These are phyloP conservation scores for Bilobella aurantiaca DNA, from an alignment of 1,140 invertebrate genomes.

Conservation along the genomic window DNA sequence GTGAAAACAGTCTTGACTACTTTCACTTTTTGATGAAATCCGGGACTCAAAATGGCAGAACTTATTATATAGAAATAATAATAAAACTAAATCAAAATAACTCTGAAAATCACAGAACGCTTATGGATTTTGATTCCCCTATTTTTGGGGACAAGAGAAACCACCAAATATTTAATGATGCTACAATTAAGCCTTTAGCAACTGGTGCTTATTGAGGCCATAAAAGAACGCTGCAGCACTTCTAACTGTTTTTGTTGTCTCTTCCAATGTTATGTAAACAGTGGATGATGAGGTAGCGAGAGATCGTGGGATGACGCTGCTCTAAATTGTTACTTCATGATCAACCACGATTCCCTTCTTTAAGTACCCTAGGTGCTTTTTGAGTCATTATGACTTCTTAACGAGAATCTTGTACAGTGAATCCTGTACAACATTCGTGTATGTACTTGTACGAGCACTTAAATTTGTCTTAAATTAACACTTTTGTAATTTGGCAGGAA, in stretches of 20 bases:
- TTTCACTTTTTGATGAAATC: neutral
- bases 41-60: neutral
- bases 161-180: neutral
- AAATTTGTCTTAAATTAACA: neutral
- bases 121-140: neutral
- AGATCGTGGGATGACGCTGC: too few relatives aligned
- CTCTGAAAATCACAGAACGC: too few relatives aligned
- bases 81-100: neutral
- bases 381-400: neutral
- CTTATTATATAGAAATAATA: neutral
- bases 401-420: neutral
- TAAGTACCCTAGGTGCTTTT: neutral
- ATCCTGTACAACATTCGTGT: neutral
- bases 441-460: neutral
- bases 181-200: neutral
- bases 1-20: neutral
- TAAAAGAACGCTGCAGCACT: too few relatives aligned
- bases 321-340: too few relatives aligned
- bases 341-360: neutral
- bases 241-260: too few relatives aligned
- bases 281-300: too few relatives aligned
- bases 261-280: too few relatives aligned
- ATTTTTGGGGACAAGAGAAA: neutral
- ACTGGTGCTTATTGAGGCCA: too few relatives aligned
- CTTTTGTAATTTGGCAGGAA: slow-evolving; percentile 41